A percentile compares a stretch with the other conserved stretches of the same genome.
phyloP scores from a whole-genome alignment of 2,888 invertebrate species.

The Trichogramma dendrolimi region DNA sequence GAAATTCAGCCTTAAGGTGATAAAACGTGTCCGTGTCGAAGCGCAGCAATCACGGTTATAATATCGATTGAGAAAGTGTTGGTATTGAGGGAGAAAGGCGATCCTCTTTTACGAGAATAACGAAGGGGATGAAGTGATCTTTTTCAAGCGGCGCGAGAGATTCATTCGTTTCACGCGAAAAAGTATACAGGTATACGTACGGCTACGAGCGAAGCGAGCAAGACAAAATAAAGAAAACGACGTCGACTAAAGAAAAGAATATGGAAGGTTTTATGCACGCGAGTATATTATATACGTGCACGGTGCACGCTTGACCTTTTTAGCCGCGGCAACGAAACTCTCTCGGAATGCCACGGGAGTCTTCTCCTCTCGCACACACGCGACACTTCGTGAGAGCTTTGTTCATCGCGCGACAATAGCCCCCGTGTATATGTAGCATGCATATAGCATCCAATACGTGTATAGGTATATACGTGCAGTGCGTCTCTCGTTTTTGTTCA shows the following conservation, averaged over 20 bases:
- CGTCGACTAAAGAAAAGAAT: slow-evolving; percentile 19
- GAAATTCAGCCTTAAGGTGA: too few relatives aligned
- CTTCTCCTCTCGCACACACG: slow-evolving; percentile 9
- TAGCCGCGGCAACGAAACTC: background rate
- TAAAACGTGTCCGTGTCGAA: too few relatives aligned
- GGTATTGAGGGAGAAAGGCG: background rate
- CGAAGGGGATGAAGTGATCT: too few relatives aligned
- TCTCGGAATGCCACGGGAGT: slow-evolving; percentile 28
- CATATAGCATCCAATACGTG: background rate
- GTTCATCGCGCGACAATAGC: slow-evolving; percentile 43
- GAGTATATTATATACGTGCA: background rate
- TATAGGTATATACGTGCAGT: background rate
- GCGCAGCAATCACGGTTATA: too few relatives aligned
- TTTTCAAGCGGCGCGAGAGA: too few relatives aligned
- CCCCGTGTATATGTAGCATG: slow-evolving; percentile 25
- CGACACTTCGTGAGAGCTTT: slow-evolving; percentile 34
- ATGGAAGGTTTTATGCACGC: slow-evolving; percentile 10
- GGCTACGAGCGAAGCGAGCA: slow-evolving; percentile 9
- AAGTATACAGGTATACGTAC: too few relatives aligned
- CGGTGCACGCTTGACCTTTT: too few relatives aligned
- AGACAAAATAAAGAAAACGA: slow-evolving; percentile 15
- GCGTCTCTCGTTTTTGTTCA: slow-evolving; percentile 26
- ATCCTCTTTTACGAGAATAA: slow-evolving; percentile 12
- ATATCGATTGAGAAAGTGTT: too few relatives aligned
- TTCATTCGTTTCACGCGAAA: too few relatives aligned